Conservation (phyloP, 2,797 vertebrate species). For the Acanthopagrus latus region DNA sequence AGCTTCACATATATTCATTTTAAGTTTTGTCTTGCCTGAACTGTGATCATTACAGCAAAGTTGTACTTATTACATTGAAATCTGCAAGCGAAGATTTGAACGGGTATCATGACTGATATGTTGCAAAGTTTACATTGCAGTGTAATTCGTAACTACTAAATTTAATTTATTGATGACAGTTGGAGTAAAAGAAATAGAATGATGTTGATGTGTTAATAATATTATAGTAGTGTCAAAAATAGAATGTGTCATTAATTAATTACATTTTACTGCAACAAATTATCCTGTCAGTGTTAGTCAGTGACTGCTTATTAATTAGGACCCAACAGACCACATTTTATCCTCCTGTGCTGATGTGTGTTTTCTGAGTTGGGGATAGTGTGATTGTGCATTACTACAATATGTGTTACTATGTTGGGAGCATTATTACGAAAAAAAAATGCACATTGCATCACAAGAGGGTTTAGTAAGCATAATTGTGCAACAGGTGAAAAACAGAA, state of each 20-base stretch:
- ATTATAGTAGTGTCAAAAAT: no score
- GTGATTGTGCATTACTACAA: background rate
- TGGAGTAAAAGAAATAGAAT: background rate
- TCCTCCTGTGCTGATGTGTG: background rate
- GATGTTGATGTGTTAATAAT: no score
- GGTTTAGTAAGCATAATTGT: background rate
- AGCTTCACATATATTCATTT: background rate
- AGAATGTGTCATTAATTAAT: background rate
- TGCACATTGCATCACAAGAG: background rate
- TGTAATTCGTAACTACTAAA: background rate
- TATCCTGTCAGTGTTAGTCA: background rate
- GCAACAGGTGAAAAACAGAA: background rate
- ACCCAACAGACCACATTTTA: background rate
- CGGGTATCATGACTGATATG: background rate
- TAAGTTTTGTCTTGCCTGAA: background rate
- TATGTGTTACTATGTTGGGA: background rate
- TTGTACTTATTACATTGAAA: background rate
- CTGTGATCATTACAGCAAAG: background rate
- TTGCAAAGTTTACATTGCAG: background rate
- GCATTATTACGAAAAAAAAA: background rate
- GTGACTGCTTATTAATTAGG: no score
- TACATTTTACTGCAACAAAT: background rate
- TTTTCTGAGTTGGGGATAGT: background rate
- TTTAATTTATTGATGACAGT: background rate
- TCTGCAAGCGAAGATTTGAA: background rate